These are phyloP conservation scores for Diceros bicornis DNA, from an alignment of 2,797 vertebrate genomes.

Conservation along the genomic window DNA sequence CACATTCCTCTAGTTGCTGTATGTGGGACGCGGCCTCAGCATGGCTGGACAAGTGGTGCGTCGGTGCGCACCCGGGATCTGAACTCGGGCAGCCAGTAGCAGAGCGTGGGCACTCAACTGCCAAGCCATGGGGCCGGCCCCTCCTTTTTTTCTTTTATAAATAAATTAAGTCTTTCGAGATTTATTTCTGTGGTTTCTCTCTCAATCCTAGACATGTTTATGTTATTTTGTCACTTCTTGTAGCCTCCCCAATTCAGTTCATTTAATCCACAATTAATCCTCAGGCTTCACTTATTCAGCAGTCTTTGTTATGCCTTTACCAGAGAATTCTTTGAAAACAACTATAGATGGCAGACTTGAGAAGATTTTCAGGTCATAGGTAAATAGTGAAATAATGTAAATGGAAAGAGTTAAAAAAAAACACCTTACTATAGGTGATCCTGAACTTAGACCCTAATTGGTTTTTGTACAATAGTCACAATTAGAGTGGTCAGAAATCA, in stretches of 20 bases:
- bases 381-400: constrained; percentile 55
- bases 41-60: too few species aligned
- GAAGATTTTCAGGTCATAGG: constrained; percentile 11
- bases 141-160: constrained; percentile 45
- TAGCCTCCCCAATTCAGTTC: not conserved
- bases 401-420: constrained; percentile 25
- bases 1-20: too few species aligned
- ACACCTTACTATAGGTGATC: not conserved
- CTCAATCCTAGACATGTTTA: not conserved
- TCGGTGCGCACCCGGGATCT: too few species aligned
- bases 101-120: too few species aligned
- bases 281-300: constrained; percentile 47
- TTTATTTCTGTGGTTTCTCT: constrained; percentile 39
- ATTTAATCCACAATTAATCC: not conserved
- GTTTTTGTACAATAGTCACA: not conserved
- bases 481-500: not conserved
- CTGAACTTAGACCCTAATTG: not conserved
- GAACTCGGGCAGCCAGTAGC: too few species aligned
- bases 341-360: not conserved
- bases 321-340: not conserved
- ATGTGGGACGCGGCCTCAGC: too few species aligned
- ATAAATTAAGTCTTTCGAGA: constrained; percentile 35
- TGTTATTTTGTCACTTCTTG: not conserved
- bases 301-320: not conserved
- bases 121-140: too few species aligned